These are phyloP conservation scores for Eupithecia vulgata DNA, from an alignment of 2,888 invertebrate species.

Conservation along the genomic window DNA sequence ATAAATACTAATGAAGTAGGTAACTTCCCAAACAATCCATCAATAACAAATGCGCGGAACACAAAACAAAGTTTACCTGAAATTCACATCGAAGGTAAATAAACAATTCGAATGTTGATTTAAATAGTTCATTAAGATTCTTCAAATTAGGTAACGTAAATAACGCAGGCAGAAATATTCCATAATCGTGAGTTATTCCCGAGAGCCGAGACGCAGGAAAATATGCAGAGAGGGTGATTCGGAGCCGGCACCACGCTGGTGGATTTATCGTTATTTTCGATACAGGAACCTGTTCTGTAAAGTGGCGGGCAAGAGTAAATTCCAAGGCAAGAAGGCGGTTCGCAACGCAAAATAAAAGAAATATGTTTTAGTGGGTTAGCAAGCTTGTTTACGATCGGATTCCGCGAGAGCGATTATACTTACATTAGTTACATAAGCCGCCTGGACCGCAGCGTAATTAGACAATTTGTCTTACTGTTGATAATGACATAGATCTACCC, in stretches of 20 bases:
- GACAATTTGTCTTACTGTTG: slow-evolving; percentile 67
- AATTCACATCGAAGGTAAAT: slow-evolving; percentile 8
- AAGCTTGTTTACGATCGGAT: slow-evolving; percentile 80
- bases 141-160: slow-evolving; percentile 41
- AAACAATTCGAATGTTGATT: slow-evolving; percentile 34
- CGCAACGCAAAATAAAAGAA: slow-evolving; percentile 81
- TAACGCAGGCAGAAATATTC: slow-evolving; percentile 48
- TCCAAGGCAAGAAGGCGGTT: slow-evolving; percentile 62
- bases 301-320: slow-evolving; percentile 58
- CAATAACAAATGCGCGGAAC: not conserved
- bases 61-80: slow-evolving; percentile 5
- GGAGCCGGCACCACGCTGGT: slow-evolving; percentile 58
- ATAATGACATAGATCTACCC: slow-evolving; percentile 58
- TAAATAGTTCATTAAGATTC: slow-evolving; percentile 44
- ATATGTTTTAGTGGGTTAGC: slow-evolving; percentile 84
- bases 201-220: slow-evolving; percentile 57
- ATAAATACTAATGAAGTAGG: not conserved
- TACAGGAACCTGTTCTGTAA: slow-evolving; percentile 77
- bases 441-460: slow-evolving; percentile 66
- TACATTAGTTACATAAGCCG: slow-evolving; percentile 78
- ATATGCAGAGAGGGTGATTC: slow-evolving; percentile 68
- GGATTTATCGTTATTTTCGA: slow-evolving; percentile 77
- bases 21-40: not conserved
- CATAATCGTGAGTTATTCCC: slow-evolving; percentile 52
- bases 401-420: slow-evolving; percentile 73